Conservation (phyloP, 1,140 invertebrate species). For the Neotoxoptera formosana region DNA sequence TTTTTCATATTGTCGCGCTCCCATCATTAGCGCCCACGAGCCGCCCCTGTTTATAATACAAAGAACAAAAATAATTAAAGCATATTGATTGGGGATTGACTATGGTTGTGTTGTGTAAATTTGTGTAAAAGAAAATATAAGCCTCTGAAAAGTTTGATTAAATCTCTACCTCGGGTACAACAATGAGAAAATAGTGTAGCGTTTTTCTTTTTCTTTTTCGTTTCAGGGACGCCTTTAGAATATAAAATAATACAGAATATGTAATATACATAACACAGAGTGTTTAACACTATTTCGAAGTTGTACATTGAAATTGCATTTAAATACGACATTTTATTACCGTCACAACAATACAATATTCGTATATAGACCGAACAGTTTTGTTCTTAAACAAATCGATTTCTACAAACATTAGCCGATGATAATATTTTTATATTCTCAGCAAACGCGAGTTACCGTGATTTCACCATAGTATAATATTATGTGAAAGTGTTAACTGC, state of each 20-base stretch:
- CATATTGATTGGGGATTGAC: neutral
- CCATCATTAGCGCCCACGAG: no score
- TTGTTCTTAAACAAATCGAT: neutral
- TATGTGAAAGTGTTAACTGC: no score
- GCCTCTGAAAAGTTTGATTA: neutral
- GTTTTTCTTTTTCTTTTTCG: neutral
- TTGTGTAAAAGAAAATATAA: neutral
- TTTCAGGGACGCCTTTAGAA: neutral
- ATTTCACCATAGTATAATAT: neutral
- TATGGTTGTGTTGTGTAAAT: neutral
- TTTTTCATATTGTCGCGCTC: no score
- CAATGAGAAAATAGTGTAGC: neutral
- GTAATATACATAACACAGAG: neutral
- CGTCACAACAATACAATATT: no score
- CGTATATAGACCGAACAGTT: neutral
- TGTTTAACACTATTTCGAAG: neutral
- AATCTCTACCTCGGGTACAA: neutral
- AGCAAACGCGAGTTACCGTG: neutral
- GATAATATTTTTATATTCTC: neutral
- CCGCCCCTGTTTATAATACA: neutral
- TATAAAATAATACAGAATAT: neutral
- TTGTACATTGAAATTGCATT: neutral
- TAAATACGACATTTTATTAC: neutral
- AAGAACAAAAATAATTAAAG: neutral
- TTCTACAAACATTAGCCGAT: neutral